Conservation (phyloP, 92 coral and sea anemone species). For the Parazoanthus atlanticus region DNA sequence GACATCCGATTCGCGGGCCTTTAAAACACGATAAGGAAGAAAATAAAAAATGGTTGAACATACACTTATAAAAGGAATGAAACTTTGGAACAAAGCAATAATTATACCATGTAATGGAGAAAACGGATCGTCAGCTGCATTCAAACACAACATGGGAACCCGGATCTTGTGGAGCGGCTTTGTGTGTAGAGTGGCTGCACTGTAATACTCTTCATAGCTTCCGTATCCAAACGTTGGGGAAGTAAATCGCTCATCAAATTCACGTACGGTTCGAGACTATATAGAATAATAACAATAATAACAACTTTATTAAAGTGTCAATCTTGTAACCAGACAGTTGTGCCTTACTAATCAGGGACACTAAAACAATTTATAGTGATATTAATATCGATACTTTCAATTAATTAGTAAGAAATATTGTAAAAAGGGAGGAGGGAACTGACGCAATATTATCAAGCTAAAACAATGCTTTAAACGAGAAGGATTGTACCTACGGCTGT, state of each 20-base stretch:
- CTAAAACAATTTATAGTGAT: background rate
- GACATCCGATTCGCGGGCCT: too few relatives aligned
- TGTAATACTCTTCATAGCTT: conserved; percentile 86
- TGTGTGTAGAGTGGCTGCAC: conserved; percentile 83
- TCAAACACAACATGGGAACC: conserved; percentile 80
- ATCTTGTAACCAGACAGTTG: too few relatives aligned
- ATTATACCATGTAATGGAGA: conserved; percentile 79
- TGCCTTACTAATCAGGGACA: too few relatives aligned
- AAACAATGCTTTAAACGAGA: too few relatives aligned
- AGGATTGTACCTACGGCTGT: too few relatives aligned
- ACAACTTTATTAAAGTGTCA: background rate
- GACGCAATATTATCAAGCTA: too few relatives aligned
- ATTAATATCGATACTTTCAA: background rate
- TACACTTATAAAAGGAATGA: background rate
- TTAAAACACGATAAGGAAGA: too few relatives aligned
- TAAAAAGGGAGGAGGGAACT: too few relatives aligned
- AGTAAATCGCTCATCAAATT: conserved; percentile 84
- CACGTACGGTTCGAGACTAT: conserved; percentile 70
- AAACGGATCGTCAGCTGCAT: conserved; percentile 90
- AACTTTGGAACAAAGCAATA: background rate
- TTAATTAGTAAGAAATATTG: background rate
- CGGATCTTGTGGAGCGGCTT: conserved; percentile 79
- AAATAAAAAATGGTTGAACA: background rate
- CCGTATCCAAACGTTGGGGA: conserved; percentile 84
- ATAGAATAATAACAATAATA: background rate